Evolutionary conservation across 2,797 vertebrate genomes (phyloP), one percentile per base, ranked within the genome.

Genomic region (Gephyroberyx darwinii): DNA sequence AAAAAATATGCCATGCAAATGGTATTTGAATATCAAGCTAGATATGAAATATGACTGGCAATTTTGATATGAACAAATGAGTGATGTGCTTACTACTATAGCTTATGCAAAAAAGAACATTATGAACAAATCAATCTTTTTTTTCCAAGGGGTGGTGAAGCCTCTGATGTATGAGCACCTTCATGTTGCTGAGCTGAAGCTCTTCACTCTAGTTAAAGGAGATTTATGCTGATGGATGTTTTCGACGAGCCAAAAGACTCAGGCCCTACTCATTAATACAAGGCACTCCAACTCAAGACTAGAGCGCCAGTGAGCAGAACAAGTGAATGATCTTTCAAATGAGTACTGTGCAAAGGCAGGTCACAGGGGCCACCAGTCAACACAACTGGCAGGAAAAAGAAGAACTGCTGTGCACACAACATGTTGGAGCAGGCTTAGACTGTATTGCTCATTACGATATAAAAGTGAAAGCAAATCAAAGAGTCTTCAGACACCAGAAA

Each of bases 401-500:
- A 62, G 71, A 86, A 84, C 62, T 65, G 81, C 88, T 83, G 84
- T 83, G 78, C 82, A 43, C 48, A 37, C 83, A 62, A 56, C 75
- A 80, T 60, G 80, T 75, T 57, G 63, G 75, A 86, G 86, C 82
- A 73, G 83, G 80, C 84, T 26, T 83, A 78, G 72, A 86, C 75
- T 67, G 50, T 80, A 86, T 55, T 50, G 85, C 88, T 93, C 90
- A 91, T 93, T 93, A 89, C 65, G 80, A 89, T 71, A 89, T 91
- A 85, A 91, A 89, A 90, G 90, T 48, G 63, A 78, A 51, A 75
- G 81, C 69, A 80, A 92, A 92, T 93, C 90, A 94, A 93, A 94
- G 90, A 83, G 75, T 75, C 80, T 75, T 84, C 51, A 66, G 50
- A 57, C 74, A 39, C 77, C 67, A 81, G 85, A 82, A 86, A 72